Conservation (phyloP, 2,888 invertebrate genomes). For the Caenorhabditis panamensis region DNA sequence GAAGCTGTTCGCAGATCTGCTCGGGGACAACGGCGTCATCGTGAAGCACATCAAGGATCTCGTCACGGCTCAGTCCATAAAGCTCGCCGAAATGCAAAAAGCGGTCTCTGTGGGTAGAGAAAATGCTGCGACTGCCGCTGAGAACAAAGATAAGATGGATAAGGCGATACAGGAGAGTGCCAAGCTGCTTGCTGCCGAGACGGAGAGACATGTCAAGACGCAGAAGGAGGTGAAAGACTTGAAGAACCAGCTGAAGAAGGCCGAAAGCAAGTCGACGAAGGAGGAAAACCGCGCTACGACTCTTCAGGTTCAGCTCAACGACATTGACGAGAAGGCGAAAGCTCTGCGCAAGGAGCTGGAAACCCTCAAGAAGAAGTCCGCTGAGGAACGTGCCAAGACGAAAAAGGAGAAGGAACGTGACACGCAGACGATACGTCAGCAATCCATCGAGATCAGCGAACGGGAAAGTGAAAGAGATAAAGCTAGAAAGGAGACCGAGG, state of each 20-base stretch:
- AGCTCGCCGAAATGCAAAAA: not conserved
- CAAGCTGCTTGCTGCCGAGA: conserved; percentile 28
- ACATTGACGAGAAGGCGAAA: conserved; percentile 69
- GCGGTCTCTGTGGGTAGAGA: not conserved
- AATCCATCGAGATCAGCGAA: conserved; percentile 46
- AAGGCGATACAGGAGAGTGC: not conserved
- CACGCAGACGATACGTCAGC: conserved; percentile 47
- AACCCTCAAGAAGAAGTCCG: conserved; percentile 68
- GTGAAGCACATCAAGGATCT: conserved; percentile 19
- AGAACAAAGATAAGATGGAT: conserved; percentile 28
- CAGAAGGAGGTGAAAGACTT: conserved; percentile 63
- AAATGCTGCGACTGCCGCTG: not conserved
- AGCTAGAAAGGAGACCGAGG: conserved; percentile 51
- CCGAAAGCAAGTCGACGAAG: conserved; percentile 66
- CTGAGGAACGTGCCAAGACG: conserved; percentile 65
- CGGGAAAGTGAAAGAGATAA: conserved; percentile 48
- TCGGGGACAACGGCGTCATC: conserved; percentile 25
- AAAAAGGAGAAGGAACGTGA: conserved; percentile 67
- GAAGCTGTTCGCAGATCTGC: conserved; percentile 6
- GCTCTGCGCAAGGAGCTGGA: conserved; percentile 66
- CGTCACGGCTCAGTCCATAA: not conserved
- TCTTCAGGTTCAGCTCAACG: conserved; percentile 60
- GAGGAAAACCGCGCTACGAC: conserved; percentile 64
- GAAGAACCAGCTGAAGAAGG: conserved; percentile 64
- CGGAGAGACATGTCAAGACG: conserved; percentile 42